Evolutionary conservation across 1,140 invertebrate genomes (phyloP).

Genomic region (Orius laevigatus): DNA sequence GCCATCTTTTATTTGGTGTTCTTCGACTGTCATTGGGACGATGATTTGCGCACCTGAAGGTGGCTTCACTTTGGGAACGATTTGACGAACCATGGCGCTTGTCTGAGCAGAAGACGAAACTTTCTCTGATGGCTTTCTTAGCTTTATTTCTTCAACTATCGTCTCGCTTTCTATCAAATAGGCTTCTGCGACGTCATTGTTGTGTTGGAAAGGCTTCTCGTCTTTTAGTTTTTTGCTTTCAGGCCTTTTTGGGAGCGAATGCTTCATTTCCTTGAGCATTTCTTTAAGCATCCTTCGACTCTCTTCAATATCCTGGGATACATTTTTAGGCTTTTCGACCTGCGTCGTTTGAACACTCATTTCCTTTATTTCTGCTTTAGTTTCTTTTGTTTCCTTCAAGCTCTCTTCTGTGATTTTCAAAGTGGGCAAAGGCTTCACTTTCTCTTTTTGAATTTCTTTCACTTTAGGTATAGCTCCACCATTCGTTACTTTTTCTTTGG

Average conservation of each 20-base stretch:
- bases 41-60: constrained; percentile 9
- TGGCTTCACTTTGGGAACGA: constrained; percentile 8
- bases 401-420: too few relatives aligned
- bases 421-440: too few relatives aligned
- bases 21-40: constrained; percentile 21
- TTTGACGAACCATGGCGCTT: constrained; percentile 27
- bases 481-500: too few relatives aligned
- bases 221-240: constrained; percentile 18
- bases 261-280: constrained; percentile 47
- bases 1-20: constrained; percentile 24
- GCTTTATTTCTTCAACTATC: constrained; percentile 22
- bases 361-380: too few relatives aligned
- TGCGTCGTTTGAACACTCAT: not conserved
- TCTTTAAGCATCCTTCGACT: constrained; percentile 37
- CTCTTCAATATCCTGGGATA: constrained; percentile 24
- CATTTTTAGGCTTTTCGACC: constrained; percentile 1
- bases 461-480: too few relatives aligned
- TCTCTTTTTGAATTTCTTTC: too few relatives aligned
- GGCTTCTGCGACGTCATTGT: constrained; percentile 16
- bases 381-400: too few relatives aligned
- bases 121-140: constrained; percentile 25
- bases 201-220: constrained; percentile 8
- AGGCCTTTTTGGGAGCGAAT: constrained; percentile 38
- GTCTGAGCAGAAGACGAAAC: constrained; percentile 35
- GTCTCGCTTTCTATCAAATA: constrained; percentile 21